phyloP scores from a whole-genome alignment of 2,113 vertebrate genomes.

The Tetraodon nigroviridis region DNA sequence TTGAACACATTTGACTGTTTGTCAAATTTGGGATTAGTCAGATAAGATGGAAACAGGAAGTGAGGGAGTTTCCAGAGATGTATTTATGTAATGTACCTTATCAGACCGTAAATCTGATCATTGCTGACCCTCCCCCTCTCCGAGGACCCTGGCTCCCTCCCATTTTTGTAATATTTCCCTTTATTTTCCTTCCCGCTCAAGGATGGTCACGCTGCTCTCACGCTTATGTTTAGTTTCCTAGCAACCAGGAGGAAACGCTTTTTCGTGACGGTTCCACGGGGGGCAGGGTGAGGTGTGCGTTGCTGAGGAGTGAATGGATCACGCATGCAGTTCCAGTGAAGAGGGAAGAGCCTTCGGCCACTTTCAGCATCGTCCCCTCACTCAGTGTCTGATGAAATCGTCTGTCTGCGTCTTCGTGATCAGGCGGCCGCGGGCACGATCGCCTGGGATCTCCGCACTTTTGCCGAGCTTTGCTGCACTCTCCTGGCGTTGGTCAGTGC shows the following conservation, averaged over 20 bases:
- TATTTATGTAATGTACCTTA: too few relatives aligned
- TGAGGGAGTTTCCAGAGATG: too few relatives aligned
- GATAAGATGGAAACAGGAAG: too few relatives aligned
- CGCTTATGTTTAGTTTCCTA: constrained; percentile 70
- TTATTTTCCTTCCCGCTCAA: constrained; percentile 10
- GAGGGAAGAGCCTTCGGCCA: constrained; percentile 11
- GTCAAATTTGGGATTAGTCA: background rate
- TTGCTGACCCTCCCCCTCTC: too few relatives aligned
- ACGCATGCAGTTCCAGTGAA: constrained; percentile 14
- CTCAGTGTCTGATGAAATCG: constrained; percentile 12
- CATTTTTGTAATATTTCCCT: background rate
- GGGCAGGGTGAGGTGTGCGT: constrained; percentile 37
- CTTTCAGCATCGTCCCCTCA: constrained; percentile 6
- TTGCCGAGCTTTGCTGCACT: too few relatives aligned
- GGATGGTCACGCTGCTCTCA: constrained; percentile 47
- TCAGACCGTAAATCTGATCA: too few relatives aligned
- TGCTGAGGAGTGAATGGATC: constrained; percentile 42
- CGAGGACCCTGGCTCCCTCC: background rate
- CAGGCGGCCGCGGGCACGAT: background rate
- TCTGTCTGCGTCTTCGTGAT: constrained; percentile 13
- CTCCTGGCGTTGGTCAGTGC: too few relatives aligned
- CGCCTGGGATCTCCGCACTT: too few relatives aligned
- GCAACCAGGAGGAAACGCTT: constrained; percentile 63
- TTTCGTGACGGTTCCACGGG: constrained; percentile 49
- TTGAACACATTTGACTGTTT: constrained; percentile 45